These are phyloP conservation scores for Brachionus rubens DNA, from an alignment of 1,140 invertebrate species.

Conservation along the genomic window DNA sequence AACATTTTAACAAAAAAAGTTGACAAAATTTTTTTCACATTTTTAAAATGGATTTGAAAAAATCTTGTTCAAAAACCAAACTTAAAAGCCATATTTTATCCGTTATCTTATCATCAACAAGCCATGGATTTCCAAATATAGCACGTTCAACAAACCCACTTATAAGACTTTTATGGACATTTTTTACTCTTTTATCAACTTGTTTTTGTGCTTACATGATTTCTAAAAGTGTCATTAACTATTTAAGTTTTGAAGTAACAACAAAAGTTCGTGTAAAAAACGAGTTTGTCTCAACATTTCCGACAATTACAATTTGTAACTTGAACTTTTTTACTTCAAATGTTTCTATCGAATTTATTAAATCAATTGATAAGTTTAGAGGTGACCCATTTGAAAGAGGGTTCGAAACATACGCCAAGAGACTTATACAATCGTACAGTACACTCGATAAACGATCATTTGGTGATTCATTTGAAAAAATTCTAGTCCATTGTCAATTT, in stretches of 20 bases:
- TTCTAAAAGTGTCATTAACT: background rate
- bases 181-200: background rate
- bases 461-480: background rate
- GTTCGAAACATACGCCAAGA: background rate
- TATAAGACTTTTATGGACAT: background rate
- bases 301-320: background rate
- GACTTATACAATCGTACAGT: background rate
- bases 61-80: too few relatives aligned
- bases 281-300: background rate
- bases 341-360: background rate
- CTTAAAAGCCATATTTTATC: too few relatives aligned
- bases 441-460: background rate
- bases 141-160: background rate
- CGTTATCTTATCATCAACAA: background rate
- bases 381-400: background rate
- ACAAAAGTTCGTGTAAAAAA: background rate
- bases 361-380: background rate
- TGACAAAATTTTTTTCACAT: too few relatives aligned
- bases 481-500: background rate
- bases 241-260: background rate
- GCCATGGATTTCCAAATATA: background rate
- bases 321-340: background rate
- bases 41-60: too few relatives aligned
- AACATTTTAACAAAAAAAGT: too few relatives aligned
- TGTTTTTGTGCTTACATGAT: background rate